Conservation (phyloP, 2,888 invertebrate species). For the Campoplex nolae region DNA sequence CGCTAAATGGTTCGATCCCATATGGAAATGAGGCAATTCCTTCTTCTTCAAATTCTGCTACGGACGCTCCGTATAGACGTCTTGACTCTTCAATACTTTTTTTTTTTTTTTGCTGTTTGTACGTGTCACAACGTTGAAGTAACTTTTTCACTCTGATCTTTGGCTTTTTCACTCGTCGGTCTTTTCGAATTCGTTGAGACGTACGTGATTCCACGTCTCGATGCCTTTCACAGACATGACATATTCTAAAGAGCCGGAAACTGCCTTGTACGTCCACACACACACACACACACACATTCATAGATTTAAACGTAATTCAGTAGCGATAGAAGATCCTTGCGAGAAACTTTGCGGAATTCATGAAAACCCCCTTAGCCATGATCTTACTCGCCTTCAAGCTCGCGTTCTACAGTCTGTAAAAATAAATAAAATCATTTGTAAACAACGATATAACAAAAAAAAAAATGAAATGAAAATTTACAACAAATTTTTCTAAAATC, state of each 20-base stretch:
- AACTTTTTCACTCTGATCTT: constrained; percentile 65
- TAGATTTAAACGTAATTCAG: constrained; percentile 3
- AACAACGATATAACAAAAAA: neutral
- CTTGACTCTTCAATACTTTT: constrained; percentile 70
- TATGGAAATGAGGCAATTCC: constrained; percentile 81
- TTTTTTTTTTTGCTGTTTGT: neutral
- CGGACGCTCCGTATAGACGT: constrained; percentile 80
- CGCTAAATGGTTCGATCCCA: constrained; percentile 83
- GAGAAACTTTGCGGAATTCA: constrained; percentile 55
- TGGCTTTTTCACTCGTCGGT: constrained; percentile 58
- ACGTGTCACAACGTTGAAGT: constrained; percentile 39
- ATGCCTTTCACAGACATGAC: constrained; percentile 38
- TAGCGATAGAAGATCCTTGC: constrained; percentile 29
- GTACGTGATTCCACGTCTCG: constrained; percentile 56
- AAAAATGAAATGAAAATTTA: constrained; percentile 44
- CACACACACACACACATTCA: neutral
- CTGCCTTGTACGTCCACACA: constrained; percentile 23
- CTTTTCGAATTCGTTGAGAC: constrained; percentile 62
- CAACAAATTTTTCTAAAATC: constrained; percentile 8
- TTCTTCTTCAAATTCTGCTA: constrained; percentile 74
- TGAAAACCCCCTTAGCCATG: constrained; percentile 39
- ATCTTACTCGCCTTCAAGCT: neutral
- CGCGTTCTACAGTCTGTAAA: constrained; percentile 16
- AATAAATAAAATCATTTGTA: constrained; percentile 5
- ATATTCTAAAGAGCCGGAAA: constrained; percentile 66